Evolutionary conservation across 2,113 vertebrate species (phyloP).

Genomic region (Myotis yumanensis): DNA sequence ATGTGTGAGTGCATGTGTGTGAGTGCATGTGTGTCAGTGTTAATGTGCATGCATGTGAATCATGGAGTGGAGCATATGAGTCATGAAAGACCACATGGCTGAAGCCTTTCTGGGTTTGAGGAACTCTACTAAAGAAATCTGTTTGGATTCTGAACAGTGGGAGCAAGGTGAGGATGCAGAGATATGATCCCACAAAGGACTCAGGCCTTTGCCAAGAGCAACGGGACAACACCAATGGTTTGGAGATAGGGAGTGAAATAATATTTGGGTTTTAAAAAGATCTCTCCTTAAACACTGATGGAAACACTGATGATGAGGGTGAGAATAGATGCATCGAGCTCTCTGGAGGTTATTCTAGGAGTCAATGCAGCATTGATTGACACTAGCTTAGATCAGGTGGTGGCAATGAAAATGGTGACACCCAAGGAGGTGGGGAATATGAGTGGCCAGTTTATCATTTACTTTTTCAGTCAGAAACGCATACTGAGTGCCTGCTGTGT

Average conservation of each 20-base stretch:
- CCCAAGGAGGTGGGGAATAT: no score
- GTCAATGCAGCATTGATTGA: neutral
- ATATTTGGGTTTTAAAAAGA: neutral
- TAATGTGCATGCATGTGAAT: neutral
- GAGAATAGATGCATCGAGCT: neutral
- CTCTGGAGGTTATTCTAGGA: neutral
- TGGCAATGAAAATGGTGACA: no score
- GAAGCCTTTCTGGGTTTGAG: neutral
- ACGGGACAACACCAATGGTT: neutral
- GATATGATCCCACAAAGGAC: neutral
- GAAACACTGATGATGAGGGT: neutral
- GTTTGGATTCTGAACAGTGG: neutral
- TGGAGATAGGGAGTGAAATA: neutral
- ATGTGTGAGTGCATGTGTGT: neutral
- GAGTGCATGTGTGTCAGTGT: neutral
- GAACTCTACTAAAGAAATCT: neutral
- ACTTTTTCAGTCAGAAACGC: neutral
- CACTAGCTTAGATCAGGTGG: neutral
- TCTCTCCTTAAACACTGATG: neutral
- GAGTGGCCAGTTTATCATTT: neutral
- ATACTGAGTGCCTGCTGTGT: neutral
- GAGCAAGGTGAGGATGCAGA: neutral
- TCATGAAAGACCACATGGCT: neutral
- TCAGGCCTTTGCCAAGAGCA: neutral
- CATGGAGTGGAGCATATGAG: no score